Evolutionary conservation across 2,113 vertebrate genomes (phyloP), one percentile per base, ranked within the genome.

Genomic region (Speoplatyrhinus poulsoni): DNA sequence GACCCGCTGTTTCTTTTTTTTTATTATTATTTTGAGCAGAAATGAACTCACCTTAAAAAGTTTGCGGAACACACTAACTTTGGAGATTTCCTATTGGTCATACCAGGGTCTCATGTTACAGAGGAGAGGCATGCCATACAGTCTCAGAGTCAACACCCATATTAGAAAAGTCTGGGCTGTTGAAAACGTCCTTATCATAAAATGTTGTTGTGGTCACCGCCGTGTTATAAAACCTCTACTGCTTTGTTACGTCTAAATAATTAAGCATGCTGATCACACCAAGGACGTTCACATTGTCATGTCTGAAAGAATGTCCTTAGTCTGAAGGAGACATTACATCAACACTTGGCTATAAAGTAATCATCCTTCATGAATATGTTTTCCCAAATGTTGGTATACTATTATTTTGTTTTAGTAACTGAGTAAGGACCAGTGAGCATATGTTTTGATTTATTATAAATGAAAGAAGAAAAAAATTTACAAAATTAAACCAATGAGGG

Each of bases 31-130:
- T 69, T 62, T 9, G 4, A 72, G 3, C 70, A 75, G 70, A 78
- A 76, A 70, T 52, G 13, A 17, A 90, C 89, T 89, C 84, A 90
- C 89, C 89, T 84, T 12, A 0, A 9, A 73, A 77, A 81, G 77
- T 86, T 85, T 79, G 69, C 69, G 76, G 82, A 81, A 85, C 65
- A 83, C 2, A 41, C 46, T 46, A 62, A 82, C 62, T 76, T 67
- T 16, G 16, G 54, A 70, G 80, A 5, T 75, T 69, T 77, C 73
- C 79, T 76, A 59, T 65, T 69, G 85, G 88, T 90, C 84, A 85
- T 13, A 85, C 82, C 6, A 16, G 9, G 56, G 82, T 32, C 12
- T 77, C 70, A 0, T 15, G 76, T 80, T 71, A 74, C 85, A 65
- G n/a, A 13, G 53, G 50, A 33, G 48, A 36, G 78, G 0, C 85